phyloP scores from a whole-genome alignment of 2,113 vertebrate genomes.

The Carollia perspicillata region DNA sequence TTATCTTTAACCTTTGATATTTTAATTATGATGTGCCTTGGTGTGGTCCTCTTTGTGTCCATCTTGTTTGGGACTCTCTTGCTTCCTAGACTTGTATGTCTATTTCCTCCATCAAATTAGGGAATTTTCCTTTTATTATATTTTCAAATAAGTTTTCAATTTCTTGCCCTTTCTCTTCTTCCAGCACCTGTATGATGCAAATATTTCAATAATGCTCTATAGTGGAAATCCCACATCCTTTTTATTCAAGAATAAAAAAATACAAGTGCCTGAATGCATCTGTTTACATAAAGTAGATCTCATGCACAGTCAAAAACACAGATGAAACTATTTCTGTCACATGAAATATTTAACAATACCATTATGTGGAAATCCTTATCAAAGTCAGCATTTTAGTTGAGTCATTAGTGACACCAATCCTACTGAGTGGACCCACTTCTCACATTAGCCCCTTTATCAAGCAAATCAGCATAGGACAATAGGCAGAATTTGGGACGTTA shows the following conservation, averaged over 20 bases:
- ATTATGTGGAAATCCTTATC: not conserved
- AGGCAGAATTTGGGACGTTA: not conserved
- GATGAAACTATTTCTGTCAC: not conserved
- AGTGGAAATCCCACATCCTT: not conserved
- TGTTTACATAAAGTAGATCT: not conserved
- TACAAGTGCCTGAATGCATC: not conserved
- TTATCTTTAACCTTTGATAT: no score
- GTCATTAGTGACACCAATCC: not conserved
- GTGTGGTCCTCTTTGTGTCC: no score
- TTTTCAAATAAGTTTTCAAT: no score
- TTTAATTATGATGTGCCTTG: no score
- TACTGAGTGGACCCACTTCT: not conserved
- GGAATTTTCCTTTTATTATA: no score
- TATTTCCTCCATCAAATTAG: no score
- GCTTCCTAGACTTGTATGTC: no score
- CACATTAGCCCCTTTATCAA: not conserved
- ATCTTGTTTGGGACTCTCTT: no score
- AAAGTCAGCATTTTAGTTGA: not conserved
- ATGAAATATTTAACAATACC: not conserved
- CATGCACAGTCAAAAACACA: not conserved
- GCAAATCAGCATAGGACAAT: not conserved
- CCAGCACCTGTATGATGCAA: no score
- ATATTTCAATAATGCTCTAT: not conserved
- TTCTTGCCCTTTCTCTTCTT: no score
- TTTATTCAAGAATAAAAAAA: not conserved